Percentiles rank a stretch among this genome's conserved stretches.
Evolutionary conservation across 2,888 invertebrate species (phyloP).

Genomic region (Agrochola lota): DNA sequence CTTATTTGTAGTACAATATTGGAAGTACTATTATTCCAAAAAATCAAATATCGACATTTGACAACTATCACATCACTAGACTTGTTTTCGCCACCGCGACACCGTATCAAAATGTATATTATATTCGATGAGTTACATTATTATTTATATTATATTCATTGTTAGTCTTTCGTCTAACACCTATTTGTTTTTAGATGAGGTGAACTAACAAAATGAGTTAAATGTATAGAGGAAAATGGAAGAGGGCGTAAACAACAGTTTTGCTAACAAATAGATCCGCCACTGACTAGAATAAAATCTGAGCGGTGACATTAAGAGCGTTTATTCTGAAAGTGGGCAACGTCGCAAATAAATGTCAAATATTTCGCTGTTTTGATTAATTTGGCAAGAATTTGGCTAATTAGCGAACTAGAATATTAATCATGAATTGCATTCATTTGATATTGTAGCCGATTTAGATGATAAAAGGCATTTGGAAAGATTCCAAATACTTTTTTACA

Average conservation of each 20-base stretch:
- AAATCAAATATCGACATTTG: slow-evolving; percentile 8
- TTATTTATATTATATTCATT: slow-evolving; percentile 47
- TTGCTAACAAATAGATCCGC: not conserved
- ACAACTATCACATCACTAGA: slow-evolving; percentile 34
- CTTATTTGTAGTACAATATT: no score
- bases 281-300: not conserved
- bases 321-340: no score
- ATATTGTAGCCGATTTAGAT: no score
- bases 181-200: slow-evolving; percentile 22
- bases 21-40: not conserved
- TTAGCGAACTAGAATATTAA: no score
- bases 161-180: slow-evolving; percentile 4
- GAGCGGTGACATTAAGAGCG: no score
- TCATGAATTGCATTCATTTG: no score
- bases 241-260: not conserved
- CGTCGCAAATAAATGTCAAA: no score
- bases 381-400: no score
- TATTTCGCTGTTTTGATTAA: no score
- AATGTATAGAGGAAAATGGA: not conserved
- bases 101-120: slow-evolving; percentile 50
- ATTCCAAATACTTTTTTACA: no score
- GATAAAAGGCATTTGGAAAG: no score
- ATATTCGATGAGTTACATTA: slow-evolving; percentile 52
- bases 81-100: slow-evolving; percentile 41
- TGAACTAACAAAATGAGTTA: not conserved